Percentiles rank a stretch among this genome's conserved stretches.
Evolutionary conservation across 2,888 invertebrate genomes (phyloP).

Genomic region (Lucinisca nassula): DNA sequence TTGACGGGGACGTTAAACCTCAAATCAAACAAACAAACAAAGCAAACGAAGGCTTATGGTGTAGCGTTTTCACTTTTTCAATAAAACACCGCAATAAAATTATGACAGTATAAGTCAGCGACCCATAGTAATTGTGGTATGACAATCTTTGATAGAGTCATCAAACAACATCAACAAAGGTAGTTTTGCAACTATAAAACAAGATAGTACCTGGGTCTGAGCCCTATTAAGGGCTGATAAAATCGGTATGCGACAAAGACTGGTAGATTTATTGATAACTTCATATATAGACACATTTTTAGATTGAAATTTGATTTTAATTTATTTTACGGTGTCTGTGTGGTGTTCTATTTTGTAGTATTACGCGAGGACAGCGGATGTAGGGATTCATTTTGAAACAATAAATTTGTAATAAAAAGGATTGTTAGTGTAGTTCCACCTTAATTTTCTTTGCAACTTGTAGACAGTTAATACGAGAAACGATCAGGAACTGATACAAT

Average conservation of each 20-base stretch:
- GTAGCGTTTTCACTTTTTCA: too few relatives aligned
- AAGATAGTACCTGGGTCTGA: background rate
- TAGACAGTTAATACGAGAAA: too few relatives aligned
- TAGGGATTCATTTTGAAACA: background rate
- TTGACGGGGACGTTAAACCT: too few relatives aligned
- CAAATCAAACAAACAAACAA: too few relatives aligned
- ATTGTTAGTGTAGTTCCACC: too few relatives aligned
- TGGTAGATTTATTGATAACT: background rate
- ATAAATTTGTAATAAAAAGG: background rate
- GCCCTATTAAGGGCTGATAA: background rate
- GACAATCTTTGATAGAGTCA: background rate
- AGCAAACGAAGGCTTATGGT: too few relatives aligned
- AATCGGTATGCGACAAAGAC: background rate
- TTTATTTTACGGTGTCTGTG: slow-evolving; percentile 2
- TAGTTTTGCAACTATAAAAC: background rate
- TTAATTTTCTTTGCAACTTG: too few relatives aligned
- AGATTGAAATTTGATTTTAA: slow-evolving; percentile 1
- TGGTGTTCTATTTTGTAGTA: background rate
- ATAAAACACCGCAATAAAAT: background rate
- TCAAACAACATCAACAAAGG: background rate
- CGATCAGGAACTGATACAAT: too few relatives aligned
- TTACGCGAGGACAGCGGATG: background rate
- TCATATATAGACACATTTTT: background rate
- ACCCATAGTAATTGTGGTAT: background rate
- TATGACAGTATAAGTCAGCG: background rate